Evolutionary conservation across 1,140 invertebrate genomes (phyloP).

Genomic region (Drosophila tsacasi): DNA sequence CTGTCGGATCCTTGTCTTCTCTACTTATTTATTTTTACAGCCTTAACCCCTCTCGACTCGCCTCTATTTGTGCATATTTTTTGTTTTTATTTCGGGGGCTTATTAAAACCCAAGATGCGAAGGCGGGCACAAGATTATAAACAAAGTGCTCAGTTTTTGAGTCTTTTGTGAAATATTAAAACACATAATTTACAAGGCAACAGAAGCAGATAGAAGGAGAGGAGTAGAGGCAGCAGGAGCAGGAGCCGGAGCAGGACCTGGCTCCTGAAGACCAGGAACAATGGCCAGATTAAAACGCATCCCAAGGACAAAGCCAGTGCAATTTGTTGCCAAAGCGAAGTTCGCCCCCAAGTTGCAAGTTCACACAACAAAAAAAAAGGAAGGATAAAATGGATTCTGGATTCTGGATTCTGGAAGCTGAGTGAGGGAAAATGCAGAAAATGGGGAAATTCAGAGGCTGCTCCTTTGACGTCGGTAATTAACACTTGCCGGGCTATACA

Average conservation of each 20-base stretch:
- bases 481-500: conserved; percentile 9
- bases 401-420: not conserved
- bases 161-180: conserved; percentile 81
- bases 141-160: conserved; percentile 76
- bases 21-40: conserved; percentile 35
- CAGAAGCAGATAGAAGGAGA: no score
- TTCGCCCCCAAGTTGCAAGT: conserved; percentile 45
- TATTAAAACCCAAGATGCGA: conserved; percentile 38
- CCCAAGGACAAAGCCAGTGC: conserved; percentile 53
- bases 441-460: conserved; percentile 4
- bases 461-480: conserved; percentile 14
- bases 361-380: not conserved
- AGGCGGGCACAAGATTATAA: conserved; percentile 67
- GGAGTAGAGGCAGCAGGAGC: not conserved
- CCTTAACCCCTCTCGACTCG: not conserved
- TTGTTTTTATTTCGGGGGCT: conserved; percentile 10
- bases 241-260: not conserved
- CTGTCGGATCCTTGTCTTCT: conserved; percentile 18
- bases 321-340: conserved; percentile 59
- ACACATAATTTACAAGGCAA: conserved; percentile 75
- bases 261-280: conserved; percentile 35
- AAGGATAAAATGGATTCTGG: not conserved
- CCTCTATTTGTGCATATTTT: not conserved
- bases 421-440: not conserved
- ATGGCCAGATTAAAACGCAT: conserved; percentile 57